Evolutionary conservation across 2,113 vertebrate species (phyloP).

Genomic region (Henicopernis longicauda): DNA sequence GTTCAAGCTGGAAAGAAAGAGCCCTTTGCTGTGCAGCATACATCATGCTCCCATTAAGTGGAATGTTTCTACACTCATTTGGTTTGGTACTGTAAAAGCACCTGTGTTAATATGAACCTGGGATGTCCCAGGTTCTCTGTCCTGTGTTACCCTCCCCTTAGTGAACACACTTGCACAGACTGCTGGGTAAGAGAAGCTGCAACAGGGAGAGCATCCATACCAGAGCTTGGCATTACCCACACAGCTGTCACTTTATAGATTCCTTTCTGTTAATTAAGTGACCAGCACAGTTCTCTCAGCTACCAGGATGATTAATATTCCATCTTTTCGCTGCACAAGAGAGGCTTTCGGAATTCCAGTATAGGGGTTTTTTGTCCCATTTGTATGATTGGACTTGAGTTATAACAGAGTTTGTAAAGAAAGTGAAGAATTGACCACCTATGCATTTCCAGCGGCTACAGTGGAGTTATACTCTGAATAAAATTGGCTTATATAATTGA

Average conservation of each 20-base stretch:
- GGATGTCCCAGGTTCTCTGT: neutral
- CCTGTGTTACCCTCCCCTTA: neutral
- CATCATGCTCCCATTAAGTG: neutral
- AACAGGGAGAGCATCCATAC: neutral
- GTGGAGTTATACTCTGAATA: neutral
- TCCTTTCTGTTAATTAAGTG: neutral
- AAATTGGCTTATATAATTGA: neutral
- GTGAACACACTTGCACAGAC: neutral
- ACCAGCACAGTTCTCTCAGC: neutral
- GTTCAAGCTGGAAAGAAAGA: neutral
- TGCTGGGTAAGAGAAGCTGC: neutral
- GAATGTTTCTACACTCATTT: neutral
- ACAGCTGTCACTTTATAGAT: neutral
- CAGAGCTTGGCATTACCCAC: neutral
- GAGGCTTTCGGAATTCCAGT: neutral
- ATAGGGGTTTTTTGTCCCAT: neutral
- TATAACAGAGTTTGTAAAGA: neutral
- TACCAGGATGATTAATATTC: neutral
- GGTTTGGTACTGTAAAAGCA: neutral
- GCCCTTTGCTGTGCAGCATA: neutral
- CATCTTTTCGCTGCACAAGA: neutral
- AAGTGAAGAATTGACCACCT: neutral
- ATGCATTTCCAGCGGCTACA: neutral
- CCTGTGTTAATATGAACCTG: neutral
- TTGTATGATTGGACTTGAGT: neutral